Base-by-base conservation (phyloP, 2,888 invertebrate genomes). In the Schizotus pectinicornis region DNA sequence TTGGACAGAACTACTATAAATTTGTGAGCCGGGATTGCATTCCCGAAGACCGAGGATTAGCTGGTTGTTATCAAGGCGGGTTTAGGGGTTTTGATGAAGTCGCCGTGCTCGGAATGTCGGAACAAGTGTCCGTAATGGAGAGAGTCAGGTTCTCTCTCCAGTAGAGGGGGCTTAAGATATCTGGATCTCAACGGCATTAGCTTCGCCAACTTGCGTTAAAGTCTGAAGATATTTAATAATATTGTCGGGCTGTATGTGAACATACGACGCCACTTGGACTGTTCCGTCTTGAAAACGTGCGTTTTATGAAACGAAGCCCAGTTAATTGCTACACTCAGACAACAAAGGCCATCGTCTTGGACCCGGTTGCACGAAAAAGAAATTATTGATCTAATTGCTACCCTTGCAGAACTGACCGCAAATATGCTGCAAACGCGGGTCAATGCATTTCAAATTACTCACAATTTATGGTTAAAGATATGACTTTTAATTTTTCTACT, bases 31-130 rank as follows among this genome's bases (percentile, higher is more conserved):
- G 67, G 73, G 73, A 75, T 75, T 75, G 74, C 74, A 74, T 74
- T 74, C 71, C 70, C 72, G 67, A 59, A 61, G 60, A 62, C 58
- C 64, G 47, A 59, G 74, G 76, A 76, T 76, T 76, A 76, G 74
- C 73, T 66, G 72, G 67, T 68, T 73, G 75, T 74, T 76, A 76
- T 76, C 74, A 74, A 73, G 67, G 69, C 67, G 70, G 70, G 74
- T 72, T 75, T 74, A 73, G 68, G 71, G 72, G 70, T 74, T 75
- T 74, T 74, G 75, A 75, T 75, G 74, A 75, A 74, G 75, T 73
- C 72, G 72, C 69, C 74, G 74, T 75, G 75, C 73, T 61, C 66
- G 71, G 74, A 75, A 75, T 75, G 72, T 67, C 59, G 65, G 67
- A 69, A 67, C 73, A 70, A 71, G 72, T 74, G 73, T 71, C 68